Evolutionary conservation across 2,797 vertebrate species (phyloP), one percentile per base, ranked within the genome.

Genomic region (Morelia viridis): DNA sequence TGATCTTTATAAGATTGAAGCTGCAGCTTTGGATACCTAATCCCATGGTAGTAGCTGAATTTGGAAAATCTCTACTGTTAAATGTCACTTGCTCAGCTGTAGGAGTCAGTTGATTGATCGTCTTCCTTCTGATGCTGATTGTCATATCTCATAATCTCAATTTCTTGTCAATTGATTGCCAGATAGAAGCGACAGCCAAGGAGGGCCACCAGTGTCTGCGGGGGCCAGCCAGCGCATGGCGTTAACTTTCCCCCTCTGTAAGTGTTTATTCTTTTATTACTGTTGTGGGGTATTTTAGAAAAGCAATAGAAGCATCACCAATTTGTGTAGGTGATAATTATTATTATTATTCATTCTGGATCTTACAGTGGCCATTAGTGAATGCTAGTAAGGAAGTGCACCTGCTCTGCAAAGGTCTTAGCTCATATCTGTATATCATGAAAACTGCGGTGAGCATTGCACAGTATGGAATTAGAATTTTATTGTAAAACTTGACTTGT

Each of bases 161-260:
- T 97, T 96, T 97, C 96, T 96, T 97, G 96, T 97, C 96, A 94
- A 96, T 97, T 97, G 95, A 97, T 97, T 97, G 96, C 96, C 96
- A 97, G 96, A 97, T 96, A 97, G 96, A 97, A 97, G 96, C 96
- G 94, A 97, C 96, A 97, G 94, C 96, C 96, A 97, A 96, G 96
- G 96, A 96, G 96, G 96, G 96, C 95, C 96, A 92, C 96, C 96
- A 93, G 96, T 95, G 92, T 97, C 96, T 96, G 95, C 96, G 93
- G 96, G 95, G 95, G 94, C 96, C 96, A 96, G 96, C 96, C 96
- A 97, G 95, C 96, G 96, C 96, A 97, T 97, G 96, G 94, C 96
- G 93, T 97, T 97, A 97, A 97, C 96, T 94, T 96, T 97, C 92
- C 96, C 96, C 95, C 96, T 97, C 96, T 96, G 96, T 97, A 97